Percentiles rank a stretch among this genome's conserved stretches.
phyloP scores from a whole-genome alignment of 2,113 vertebrate genomes.

The Hirundichthys speculiger region DNA sequence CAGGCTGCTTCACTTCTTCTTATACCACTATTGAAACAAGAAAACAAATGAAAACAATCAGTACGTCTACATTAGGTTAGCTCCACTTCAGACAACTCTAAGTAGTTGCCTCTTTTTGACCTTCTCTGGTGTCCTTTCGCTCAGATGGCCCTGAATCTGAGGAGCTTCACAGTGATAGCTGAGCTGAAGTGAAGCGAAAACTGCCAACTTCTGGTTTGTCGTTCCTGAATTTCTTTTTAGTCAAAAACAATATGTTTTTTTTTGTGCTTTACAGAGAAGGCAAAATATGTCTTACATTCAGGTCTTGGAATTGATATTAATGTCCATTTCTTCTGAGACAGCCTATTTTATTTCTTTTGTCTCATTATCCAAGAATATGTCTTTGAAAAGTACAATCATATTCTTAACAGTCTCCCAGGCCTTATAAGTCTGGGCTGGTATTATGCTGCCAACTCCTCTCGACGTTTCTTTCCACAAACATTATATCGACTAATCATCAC shows the following conservation, averaged over 20 bases:
- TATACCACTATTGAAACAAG: constrained; percentile 47
- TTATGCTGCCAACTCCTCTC: constrained; percentile 9
- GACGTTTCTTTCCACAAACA: background rate
- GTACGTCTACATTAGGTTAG: constrained; percentile 71
- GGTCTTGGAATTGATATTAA: constrained; percentile 18
- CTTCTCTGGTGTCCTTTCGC: constrained; percentile 4
- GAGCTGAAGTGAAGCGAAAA: constrained; percentile 37
- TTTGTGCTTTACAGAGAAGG: constrained; percentile 34
- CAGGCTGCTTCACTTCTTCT: constrained; percentile 46
- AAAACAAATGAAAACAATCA: constrained; percentile 64
- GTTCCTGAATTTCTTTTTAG: constrained; percentile 26
- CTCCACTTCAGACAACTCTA: constrained; percentile 59
- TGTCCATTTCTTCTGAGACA: constrained; percentile 15
- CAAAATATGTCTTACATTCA: constrained; percentile 38
- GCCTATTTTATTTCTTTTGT: constrained; percentile 1
- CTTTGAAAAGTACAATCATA: constrained; percentile 37
- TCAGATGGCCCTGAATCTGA: constrained; percentile 13
- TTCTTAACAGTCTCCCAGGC: constrained; percentile 33
- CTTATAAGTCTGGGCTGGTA: constrained; percentile 7
- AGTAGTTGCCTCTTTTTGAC: constrained; percentile 39
- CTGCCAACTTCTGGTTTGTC: constrained; percentile 28
- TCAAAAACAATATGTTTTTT: constrained; percentile 8
- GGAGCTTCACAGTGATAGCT: constrained; percentile 25
- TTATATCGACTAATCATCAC: constrained; percentile 9
- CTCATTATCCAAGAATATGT: constrained; percentile 12